phyloP scores from a whole-genome alignment of 2,113 vertebrate species.

The Paraplagusia blochii region DNA sequence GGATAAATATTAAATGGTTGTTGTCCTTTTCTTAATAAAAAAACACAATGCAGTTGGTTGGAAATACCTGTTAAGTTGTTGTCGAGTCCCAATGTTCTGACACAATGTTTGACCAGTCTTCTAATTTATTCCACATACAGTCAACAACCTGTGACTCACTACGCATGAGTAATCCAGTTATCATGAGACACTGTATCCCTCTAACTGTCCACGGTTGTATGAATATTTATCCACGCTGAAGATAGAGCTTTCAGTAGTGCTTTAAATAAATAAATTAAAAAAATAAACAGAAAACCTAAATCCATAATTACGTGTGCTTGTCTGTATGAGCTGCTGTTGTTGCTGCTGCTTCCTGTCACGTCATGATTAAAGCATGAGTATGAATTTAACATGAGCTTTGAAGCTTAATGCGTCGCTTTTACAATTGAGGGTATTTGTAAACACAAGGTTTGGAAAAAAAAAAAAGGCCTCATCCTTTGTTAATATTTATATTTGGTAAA shows the following conservation, averaged over 20 bases:
- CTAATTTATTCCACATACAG: conserved; percentile 16
- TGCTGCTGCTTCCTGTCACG: not conserved
- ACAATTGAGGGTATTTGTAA: conserved; percentile 49
- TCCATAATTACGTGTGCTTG: conserved; percentile 49
- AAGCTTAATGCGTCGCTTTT: conserved; percentile 53
- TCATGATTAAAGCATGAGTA: conserved; percentile 65
- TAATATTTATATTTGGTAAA: conserved; percentile 1
- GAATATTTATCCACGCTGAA: conserved; percentile 22
- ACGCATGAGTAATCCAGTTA: conserved; percentile 31
- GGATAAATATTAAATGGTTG: too few species aligned
- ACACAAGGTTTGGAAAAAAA: conserved; percentile 22
- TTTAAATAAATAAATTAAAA: not conserved
- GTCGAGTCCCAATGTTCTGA: conserved; percentile 16
- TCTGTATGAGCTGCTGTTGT: conserved; percentile 29
- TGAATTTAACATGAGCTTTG: conserved; percentile 63
- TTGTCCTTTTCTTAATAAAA: too few species aligned
- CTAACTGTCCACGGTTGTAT: conserved; percentile 27
- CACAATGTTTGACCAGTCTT: conserved; percentile 6
- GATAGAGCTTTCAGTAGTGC: conserved; percentile 5
- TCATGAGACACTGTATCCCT: conserved; percentile 12
- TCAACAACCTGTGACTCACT: conserved; percentile 35
- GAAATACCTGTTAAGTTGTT: conserved; percentile 10
- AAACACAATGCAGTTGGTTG: too few species aligned
- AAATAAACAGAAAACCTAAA: not conserved
- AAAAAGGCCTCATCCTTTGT: conserved; percentile 9